Base-by-base conservation (phyloP, 2,113 vertebrate species). In the Mola mola region DNA sequence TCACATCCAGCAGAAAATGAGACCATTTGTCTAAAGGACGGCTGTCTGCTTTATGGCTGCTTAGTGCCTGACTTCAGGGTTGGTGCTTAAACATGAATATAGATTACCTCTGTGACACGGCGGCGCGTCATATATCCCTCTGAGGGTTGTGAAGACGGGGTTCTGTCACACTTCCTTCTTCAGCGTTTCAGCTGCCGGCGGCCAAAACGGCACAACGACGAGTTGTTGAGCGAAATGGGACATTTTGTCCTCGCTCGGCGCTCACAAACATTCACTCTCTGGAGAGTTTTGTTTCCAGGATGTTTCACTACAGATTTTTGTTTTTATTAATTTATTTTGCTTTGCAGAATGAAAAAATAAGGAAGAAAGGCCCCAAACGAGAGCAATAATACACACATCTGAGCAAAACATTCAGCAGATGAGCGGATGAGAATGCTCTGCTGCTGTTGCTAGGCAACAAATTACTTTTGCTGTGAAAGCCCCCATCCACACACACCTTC, bases 361-460 rank as follows among this genome's bases (percentile, higher is more conserved):
- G 41, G 56, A 41, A 67, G 48, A 34, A n/a, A n/a, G n/a, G n/a
- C n/a, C n/a, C n/a, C n/a, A 56, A 72, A 72, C 38, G 61, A 20
- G 5, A 33, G 5, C 5, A 3, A 33, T 28, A 28, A 28, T 8
- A 28, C 26, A 28, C 29, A 43, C 58, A 5, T n/a, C 52, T 74
- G 71, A 47, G 28, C 71, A 29, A 64, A 73, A 62, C 66, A 29
- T 15, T 38, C 66, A 37, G 65, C 12, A 43, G 33, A 49, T 22
- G 20, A 75, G 57, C 50, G 4, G 53, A 63, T 71, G 38, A 72
- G 50, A 22, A 79, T 65, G 47, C 72, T 63, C 72, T 26, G 74
- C 59, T 66, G 34, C 82, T 89, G 90, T 91, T 91, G 88, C 90
- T 90, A 86, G 66, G 90, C 83, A 7, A 91, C 89, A 89, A 84